A percentile compares a stretch with the other conserved stretches of the same genome.
Conservation (phyloP, 2,113 vertebrate genomes). For the Hylia prasina region DNA sequence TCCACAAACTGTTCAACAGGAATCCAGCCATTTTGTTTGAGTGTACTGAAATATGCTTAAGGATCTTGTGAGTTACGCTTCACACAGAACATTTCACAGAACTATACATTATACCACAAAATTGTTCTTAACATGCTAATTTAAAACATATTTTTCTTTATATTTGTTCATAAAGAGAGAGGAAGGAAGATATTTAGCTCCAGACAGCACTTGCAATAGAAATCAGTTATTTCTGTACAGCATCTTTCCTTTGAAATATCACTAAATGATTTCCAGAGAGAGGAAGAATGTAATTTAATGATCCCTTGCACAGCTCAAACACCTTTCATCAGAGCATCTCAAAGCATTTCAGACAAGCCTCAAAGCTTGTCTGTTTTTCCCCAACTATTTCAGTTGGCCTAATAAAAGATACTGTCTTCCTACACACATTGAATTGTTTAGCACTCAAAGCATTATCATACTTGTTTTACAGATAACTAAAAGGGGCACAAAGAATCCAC, state of each 20-base stretch:
- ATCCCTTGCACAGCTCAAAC: constrained; percentile 50
- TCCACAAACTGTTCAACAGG: not conserved
- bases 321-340: constrained; percentile 62
- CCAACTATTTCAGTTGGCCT: constrained; percentile 42
- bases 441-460: constrained; percentile 51
- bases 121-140: constrained; percentile 42
- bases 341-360: constrained; percentile 54
- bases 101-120: not conserved
- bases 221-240: constrained; percentile 48
- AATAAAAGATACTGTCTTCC: constrained; percentile 55
- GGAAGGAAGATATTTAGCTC: constrained; percentile 54
- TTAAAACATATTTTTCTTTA: constrained; percentile 54
- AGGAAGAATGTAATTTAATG: constrained; percentile 62
- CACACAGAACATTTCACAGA: not conserved
- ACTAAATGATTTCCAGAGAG: constrained; percentile 60
- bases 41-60: not conserved
- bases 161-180: constrained; percentile 43
- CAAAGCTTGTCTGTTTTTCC: constrained; percentile 55
- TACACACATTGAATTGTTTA: constrained; percentile 60
- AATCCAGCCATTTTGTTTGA: not conserved
- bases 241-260: constrained; percentile 55
- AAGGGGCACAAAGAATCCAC: constrained; percentile 15
- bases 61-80: not conserved
- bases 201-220: constrained; percentile 48
- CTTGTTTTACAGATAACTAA: constrained; percentile 46